Percentiles rank a stretch among this genome's conserved stretches.
Conservation (phyloP, 2,888 invertebrate species). For the Cephus pulcher region DNA sequence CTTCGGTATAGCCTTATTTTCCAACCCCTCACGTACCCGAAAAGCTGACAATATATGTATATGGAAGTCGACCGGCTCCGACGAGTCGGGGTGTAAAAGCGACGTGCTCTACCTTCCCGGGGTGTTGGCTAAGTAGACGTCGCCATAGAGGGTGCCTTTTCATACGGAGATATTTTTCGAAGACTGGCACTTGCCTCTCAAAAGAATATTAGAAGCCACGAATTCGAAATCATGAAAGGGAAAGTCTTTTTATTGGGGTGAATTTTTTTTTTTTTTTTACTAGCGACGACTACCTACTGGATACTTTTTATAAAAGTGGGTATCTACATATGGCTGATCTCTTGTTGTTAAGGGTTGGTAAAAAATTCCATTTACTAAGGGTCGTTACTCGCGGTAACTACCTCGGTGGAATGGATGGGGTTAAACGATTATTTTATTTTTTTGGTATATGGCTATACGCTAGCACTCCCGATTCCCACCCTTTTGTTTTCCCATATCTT, state of each 20-base stretch:
- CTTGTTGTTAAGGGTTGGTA: neutral
- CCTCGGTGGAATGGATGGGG: slow-evolving; percentile 31
- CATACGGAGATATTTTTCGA: neutral
- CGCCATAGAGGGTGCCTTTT: neutral
- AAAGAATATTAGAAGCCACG: neutral
- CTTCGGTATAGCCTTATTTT: slow-evolving; percentile 9
- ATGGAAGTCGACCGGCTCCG: slow-evolving; percentile 27
- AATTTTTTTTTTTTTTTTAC: neutral
- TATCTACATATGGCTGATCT: neutral
- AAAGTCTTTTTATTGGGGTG: neutral
- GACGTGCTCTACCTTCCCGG: neutral
- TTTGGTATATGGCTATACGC: slow-evolving; percentile 36
- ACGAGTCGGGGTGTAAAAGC: slow-evolving; percentile 12
- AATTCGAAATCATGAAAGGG: neutral
- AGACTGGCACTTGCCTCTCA: neutral
- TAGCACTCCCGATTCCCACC: slow-evolving; percentile 39
- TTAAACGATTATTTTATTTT: slow-evolving; percentile 43
- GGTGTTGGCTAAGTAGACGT: neutral
- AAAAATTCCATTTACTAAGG: neutral
- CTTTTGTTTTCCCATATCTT: slow-evolving; percentile 45
- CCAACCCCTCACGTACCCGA: slow-evolving; percentile 24
- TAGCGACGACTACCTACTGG: neutral
- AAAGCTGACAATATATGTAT: slow-evolving; percentile 33
- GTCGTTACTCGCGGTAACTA: slow-evolving; percentile 39
- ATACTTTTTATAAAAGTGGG: neutral